These are phyloP conservation scores for Cheilinus undulatus DNA, from an alignment of 2,113 vertebrate genomes.

Conservation along the genomic window DNA sequence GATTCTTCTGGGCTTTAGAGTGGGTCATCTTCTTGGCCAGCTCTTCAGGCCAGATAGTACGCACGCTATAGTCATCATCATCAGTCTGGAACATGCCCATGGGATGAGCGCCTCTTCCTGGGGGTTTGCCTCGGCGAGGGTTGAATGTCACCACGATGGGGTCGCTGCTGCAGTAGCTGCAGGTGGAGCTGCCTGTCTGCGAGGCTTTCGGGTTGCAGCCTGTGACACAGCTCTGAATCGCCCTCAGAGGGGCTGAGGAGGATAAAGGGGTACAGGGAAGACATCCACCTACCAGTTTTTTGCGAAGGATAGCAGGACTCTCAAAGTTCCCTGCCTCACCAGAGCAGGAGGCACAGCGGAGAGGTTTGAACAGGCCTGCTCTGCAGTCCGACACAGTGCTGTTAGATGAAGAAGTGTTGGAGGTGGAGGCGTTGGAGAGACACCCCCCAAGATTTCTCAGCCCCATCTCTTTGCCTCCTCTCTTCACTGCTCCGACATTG, in stretches of 20 bases:
- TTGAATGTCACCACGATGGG: constrained; percentile 89
- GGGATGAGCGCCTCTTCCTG: constrained; percentile 65
- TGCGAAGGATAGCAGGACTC: constrained; percentile 83
- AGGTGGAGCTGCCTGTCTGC: constrained; percentile 86
- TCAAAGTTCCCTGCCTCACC: constrained; percentile 76
- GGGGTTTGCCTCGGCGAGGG: constrained; percentile 79
- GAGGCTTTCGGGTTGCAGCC: constrained; percentile 85
- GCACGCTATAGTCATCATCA: constrained; percentile 86
- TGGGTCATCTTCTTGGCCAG: constrained; percentile 86
- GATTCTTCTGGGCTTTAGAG: constrained; percentile 78
- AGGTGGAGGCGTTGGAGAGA: constrained; percentile 84
- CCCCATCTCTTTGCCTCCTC: constrained; percentile 76
- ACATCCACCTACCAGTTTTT: constrained; percentile 84
- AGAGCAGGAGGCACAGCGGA: constrained; percentile 83
- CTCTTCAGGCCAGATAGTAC: constrained; percentile 89
- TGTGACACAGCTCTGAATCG: constrained; percentile 84
- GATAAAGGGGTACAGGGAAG: constrained; percentile 84
- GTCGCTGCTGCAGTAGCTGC: constrained; percentile 90
- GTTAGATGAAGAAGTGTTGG: constrained; percentile 85
- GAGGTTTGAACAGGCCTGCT: constrained; percentile 77
- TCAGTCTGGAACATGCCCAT: constrained; percentile 72
- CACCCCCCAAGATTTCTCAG: constrained; percentile 83
- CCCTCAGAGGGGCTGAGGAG: constrained; percentile 81
- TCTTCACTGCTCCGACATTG: constrained; percentile 64
- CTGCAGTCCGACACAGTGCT: constrained; percentile 84